Percentiles rank a stretch among this genome's conserved stretches.
Conservation (phyloP, 1,140 invertebrate species). For the Heliconius himera region DNA sequence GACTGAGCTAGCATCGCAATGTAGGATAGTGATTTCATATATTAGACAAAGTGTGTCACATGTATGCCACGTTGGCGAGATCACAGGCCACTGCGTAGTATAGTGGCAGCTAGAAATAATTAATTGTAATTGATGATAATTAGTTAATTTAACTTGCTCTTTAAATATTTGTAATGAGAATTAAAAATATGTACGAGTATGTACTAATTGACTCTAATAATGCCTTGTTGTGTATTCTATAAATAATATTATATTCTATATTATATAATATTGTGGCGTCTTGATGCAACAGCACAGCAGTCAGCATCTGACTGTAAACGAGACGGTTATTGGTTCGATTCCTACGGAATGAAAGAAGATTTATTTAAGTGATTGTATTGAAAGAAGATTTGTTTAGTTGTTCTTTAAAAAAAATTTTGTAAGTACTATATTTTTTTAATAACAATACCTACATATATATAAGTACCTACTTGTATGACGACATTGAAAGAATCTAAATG, state of each 20-base stretch:
- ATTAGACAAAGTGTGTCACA: conserved; percentile 7
- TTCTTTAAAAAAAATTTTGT: too few species aligned
- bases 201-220: background rate
- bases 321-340: too few species aligned
- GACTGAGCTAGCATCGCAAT: background rate
- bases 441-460: too few species aligned
- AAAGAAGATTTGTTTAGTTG: too few species aligned
- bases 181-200: background rate
- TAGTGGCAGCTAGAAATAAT: background rate
- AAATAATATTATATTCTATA: too few species aligned
- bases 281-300: too few species aligned
- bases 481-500: background rate
- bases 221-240: background rate
- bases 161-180: background rate
- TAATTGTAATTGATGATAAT: conserved; percentile 7
- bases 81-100: conserved; percentile 1
- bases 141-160: background rate
- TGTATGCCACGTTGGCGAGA: background rate
- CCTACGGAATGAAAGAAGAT: too few species aligned
- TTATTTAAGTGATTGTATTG: too few species aligned
- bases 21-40: conserved; percentile 3
- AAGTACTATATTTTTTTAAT: too few species aligned
- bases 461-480: too few species aligned
- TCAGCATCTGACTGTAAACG: too few species aligned
- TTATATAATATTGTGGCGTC: too few species aligned